Conservation (phyloP, 2,113 vertebrate genomes). For the Orientallactaga bullata region DNA sequence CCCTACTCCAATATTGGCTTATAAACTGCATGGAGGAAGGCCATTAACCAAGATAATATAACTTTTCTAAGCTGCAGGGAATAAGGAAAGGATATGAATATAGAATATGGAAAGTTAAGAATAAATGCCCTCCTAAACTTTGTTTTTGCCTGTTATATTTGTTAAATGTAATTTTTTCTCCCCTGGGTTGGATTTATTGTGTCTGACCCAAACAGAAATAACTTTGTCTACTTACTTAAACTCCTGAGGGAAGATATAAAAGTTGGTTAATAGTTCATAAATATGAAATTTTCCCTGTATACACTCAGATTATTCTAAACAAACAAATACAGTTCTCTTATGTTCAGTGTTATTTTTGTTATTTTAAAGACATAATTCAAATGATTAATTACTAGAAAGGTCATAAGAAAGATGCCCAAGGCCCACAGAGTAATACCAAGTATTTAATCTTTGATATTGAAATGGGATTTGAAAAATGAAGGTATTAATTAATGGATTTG, state of each 20-base stretch:
- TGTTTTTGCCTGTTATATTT: constrained; percentile 72
- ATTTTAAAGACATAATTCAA: constrained; percentile 64
- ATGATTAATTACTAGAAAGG: constrained; percentile 1
- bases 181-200: constrained; percentile 80
- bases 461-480: constrained; percentile 52
- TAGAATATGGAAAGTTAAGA: constrained; percentile 71
- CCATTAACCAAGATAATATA: constrained; percentile 84
- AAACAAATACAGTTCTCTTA: not conserved
- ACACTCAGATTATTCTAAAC: constrained; percentile 51
- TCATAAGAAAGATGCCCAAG: not conserved
- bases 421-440: not conserved
- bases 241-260: constrained; percentile 64
- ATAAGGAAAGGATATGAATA: constrained; percentile 62
- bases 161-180: constrained; percentile 82
- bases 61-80: constrained; percentile 73
- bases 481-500: constrained; percentile 26
- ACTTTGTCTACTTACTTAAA: constrained; percentile 79
- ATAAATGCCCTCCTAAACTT: constrained; percentile 73
- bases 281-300: constrained; percentile 68
- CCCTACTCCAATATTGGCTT: constrained; percentile 79
- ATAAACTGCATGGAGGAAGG: constrained; percentile 61
- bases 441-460: constrained; percentile 46
- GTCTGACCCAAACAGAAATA: constrained; percentile 78
- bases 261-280: constrained; percentile 80
- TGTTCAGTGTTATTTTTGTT: constrained; percentile 55